Evolutionary conservation across 2,888 invertebrate genomes (phyloP).

Genomic region (Sphaeridia pumilis): DNA sequence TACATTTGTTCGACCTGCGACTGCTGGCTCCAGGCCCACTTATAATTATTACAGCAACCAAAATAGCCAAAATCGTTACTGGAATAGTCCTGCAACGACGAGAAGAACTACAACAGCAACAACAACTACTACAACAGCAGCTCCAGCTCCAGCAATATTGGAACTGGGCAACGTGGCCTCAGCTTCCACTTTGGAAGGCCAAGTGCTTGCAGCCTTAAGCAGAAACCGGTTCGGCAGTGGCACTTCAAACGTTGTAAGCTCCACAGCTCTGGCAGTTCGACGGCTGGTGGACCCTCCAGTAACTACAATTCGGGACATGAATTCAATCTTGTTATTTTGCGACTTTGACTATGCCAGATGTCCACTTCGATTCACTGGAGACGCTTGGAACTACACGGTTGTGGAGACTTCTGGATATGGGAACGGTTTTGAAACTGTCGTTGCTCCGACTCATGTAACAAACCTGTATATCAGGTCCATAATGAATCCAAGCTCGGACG

Average conservation of each 20-base stretch:
- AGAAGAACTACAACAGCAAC: background rate
- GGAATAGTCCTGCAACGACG: background rate
- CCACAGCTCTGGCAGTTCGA: conserved; percentile 19
- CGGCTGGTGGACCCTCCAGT: conserved; percentile 28
- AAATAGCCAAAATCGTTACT: too few relatives aligned
- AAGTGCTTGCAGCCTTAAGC: conserved; percentile 10
- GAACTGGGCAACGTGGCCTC: too few relatives aligned
- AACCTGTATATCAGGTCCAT: conserved; percentile 33
- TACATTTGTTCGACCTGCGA: too few relatives aligned
- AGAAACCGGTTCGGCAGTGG: conserved; percentile 6
- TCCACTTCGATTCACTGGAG: conserved; percentile 34
- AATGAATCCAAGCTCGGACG: conserved; percentile 30
- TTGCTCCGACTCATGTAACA: conserved; percentile 16
- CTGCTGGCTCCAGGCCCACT: too few relatives aligned
- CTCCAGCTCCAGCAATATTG: conserved; percentile 1
- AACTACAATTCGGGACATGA: conserved; percentile 26
- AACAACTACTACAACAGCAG: conserved; percentile 14
- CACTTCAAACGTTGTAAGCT: background rate
- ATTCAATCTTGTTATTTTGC: conserved; percentile 34
- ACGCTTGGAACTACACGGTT: conserved; percentile 34
- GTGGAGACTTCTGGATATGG: conserved; percentile 34
- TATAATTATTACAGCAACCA: too few relatives aligned
- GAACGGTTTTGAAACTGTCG: conserved; percentile 32
- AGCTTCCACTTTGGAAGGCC: conserved; percentile 5
- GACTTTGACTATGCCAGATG: conserved; percentile 36